Evolutionary conservation across 2,113 vertebrate genomes (phyloP).

Genomic region (Lepus europaeus): DNA sequence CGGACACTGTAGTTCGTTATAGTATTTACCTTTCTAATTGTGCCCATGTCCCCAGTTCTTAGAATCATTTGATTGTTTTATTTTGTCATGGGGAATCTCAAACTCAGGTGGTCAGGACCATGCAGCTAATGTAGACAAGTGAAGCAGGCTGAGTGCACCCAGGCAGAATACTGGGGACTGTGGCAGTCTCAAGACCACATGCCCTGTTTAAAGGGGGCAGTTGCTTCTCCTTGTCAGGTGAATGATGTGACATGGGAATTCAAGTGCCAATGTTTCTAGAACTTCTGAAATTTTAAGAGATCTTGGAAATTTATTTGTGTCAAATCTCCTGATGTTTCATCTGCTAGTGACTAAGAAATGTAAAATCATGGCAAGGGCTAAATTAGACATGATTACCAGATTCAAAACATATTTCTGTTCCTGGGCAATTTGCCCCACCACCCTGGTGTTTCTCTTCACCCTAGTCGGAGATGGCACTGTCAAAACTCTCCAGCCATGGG

Average conservation of each 20-base stretch:
- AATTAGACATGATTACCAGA: neutral
- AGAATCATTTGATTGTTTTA: neutral
- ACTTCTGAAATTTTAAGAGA: neutral
- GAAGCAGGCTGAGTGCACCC: no score
- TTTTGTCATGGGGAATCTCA: neutral
- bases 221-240: neutral
- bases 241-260: neutral
- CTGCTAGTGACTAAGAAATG: neutral
- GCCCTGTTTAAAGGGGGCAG: neutral
- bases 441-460: neutral
- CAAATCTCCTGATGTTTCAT: slow-evolving; percentile 27
- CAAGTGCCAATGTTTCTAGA: neutral
- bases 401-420: neutral
- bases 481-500: no score
- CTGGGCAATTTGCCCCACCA: neutral
- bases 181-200: rapidly evolving
- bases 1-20: neutral
- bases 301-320: neutral
- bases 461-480: neutral
- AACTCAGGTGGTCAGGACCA: neutral
- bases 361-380: neutral
- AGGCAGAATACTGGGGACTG: no score
- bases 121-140: neutral
- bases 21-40: neutral
- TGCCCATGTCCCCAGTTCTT: neutral